A percentile compares a stretch with the other conserved stretches of the same genome.
Conservation (phyloP, 2,797 vertebrate genomes). For the Rhynchotus rufescens region DNA sequence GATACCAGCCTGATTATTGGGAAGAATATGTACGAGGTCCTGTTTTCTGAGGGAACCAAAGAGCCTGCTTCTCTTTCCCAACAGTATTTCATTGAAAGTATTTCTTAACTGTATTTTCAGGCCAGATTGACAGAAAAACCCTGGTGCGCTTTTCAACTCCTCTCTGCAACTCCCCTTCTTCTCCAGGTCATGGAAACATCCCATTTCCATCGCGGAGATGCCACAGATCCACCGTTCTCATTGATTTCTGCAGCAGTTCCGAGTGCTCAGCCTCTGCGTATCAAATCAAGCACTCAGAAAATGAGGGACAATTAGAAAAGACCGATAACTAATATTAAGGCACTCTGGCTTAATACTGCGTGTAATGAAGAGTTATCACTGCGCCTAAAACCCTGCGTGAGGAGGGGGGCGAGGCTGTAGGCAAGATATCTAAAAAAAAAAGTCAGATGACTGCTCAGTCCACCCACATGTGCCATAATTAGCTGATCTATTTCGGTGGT, state of each 20-base stretch:
- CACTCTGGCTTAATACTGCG: background rate
- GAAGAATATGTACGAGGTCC: background rate
- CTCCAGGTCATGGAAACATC: background rate
- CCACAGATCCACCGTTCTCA: accelerated
- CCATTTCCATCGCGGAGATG: accelerated
- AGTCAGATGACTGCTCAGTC: constrained; percentile 57
- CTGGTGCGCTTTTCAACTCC: background rate
- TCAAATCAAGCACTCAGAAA: background rate
- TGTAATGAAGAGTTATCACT: background rate
- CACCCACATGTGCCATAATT: constrained; percentile 59
- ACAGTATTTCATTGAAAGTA: background rate
- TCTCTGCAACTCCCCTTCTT: accelerated
- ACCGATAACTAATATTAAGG: background rate
- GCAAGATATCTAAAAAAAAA: constrained; percentile 24
- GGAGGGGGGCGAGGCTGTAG: constrained; percentile 13
- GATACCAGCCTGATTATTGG: background rate
- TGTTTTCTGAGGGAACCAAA: background rate
- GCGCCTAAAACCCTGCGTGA: background rate
- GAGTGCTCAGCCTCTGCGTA: accelerated
- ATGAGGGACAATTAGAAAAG: background rate
- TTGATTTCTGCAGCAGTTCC: background rate
- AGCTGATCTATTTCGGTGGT: constrained; percentile 54
- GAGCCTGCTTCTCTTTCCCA: accelerated
- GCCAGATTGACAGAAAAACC: accelerated
- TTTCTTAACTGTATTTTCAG: background rate